Conservation (phyloP, 2,797 vertebrate genomes). For the Heterohyrax brucei region DNA sequence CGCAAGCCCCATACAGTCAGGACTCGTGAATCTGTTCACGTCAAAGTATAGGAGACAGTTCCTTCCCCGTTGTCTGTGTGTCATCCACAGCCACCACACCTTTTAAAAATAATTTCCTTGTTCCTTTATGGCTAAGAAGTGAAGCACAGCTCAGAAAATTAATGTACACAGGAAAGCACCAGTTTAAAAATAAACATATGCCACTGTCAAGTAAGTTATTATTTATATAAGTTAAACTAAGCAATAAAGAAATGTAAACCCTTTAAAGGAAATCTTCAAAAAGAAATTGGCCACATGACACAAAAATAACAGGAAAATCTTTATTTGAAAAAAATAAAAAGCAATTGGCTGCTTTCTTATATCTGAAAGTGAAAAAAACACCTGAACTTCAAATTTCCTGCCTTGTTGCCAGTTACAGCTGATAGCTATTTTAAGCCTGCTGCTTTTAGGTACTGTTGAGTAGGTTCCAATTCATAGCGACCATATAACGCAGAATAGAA, state of each 20-base stretch:
- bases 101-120: background rate
- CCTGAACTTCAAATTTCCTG: background rate
- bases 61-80: fast-evolving
- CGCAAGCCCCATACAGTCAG: background rate
- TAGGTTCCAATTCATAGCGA: too few species aligned
- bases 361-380: background rate
- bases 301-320: slow-evolving; percentile 17
- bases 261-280: background rate
- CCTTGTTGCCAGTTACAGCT: background rate
- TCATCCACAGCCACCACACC: background rate
- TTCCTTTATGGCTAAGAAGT: background rate
- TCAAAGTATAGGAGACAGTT: background rate
- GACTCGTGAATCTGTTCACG: background rate
- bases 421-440: background rate
- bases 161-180: background rate
- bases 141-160: background rate
- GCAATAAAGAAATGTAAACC: slow-evolving; percentile 30
- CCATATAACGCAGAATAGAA: too few species aligned
- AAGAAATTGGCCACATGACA: background rate
- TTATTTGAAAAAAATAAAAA: background rate
- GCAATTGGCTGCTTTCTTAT: background rate
- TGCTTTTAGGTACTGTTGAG: too few species aligned
- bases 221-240: background rate
- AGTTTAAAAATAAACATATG: background rate
- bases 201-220: background rate